A percentile compares a stretch with the other conserved stretches of the same genome.
Conservation (phyloP, 2,888 invertebrate species). For the Athetis lepigone region DNA sequence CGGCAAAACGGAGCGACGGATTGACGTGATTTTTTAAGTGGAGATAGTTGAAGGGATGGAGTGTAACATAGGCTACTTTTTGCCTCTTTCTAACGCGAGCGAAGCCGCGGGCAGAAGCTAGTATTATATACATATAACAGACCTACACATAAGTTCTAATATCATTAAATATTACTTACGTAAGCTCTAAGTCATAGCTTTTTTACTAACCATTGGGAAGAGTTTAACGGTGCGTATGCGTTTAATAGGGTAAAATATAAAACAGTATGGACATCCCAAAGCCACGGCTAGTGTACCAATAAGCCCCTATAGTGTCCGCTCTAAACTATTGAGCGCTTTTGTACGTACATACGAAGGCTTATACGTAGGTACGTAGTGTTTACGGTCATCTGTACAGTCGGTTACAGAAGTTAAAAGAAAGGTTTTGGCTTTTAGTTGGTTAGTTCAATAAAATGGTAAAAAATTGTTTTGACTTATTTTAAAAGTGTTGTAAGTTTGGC, state of each 20-base stretch:
- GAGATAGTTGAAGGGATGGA: no score
- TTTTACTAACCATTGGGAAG: conserved; percentile 51
- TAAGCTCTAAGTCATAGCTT: conserved; percentile 47
- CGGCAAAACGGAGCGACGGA: no score
- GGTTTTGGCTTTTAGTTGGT: background rate
- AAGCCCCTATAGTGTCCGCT: conserved; percentile 57
- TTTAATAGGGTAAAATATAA: conserved; percentile 60
- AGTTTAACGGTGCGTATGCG: conserved; percentile 50
- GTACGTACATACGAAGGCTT: conserved; percentile 45
- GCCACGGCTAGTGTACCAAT: conserved; percentile 58
- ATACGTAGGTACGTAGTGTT: conserved; percentile 63
- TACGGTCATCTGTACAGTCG: conserved; percentile 61
- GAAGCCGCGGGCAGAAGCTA: conserved; percentile 2
- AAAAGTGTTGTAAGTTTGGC: no score
- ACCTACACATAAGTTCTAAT: conserved; percentile 14
- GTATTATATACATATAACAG: conserved; percentile 26
- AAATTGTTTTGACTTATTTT: no score
- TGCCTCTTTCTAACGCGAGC: no score
- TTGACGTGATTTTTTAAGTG: no score
- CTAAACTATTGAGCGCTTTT: conserved; percentile 60
- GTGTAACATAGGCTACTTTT: no score
- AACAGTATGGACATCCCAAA: conserved; percentile 49
- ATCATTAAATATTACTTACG: conserved; percentile 12
- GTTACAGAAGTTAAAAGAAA: conserved; percentile 18
- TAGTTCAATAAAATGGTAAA: no score